Evolutionary conservation across 2,113 vertebrate species (phyloP), one percentile per base, ranked within the genome.

Genomic region (Tylochromis polylepis): DNA sequence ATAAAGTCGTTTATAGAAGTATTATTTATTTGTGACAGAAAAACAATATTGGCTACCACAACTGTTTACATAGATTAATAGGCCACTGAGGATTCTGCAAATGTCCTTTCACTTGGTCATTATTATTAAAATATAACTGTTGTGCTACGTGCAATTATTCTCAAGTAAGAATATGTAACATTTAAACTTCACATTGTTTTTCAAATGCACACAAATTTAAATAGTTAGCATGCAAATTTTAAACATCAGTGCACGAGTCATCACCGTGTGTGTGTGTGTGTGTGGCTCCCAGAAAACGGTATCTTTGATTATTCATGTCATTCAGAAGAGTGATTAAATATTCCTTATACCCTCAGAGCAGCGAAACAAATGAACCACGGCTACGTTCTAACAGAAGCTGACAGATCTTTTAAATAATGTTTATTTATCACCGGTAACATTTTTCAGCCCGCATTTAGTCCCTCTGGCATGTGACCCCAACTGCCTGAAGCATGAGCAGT

Each of bases 331-430:
- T 95, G 94, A 97, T 97, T 97, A 97, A 96, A 97, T 97, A 97
- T 96, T 97, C 95, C 88, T 95, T 88, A 67, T 93, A 92, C 95
- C 96, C 96, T 96, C 93, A 87, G 95, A 96, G 96, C 92, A 93
- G 91, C 70, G 90, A 93, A 95, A 94, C 95, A 95, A 96, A 95
- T 96, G 95, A 96, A 96, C 85, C 96, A 95, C 93, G 58, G 91
- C 92, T 53, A 79, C 67, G 87, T 93, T 87, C 94, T 97, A 97
- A 97, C 95, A 91, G 93, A 94, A 90, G 91, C 94, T 97, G 96
- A 97, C 96, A 96, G 92, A 94, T 95, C 96, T 96, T 96, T 96
- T 94, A 96, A 96, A 96, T 96, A 95, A 97, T 96, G 96, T 96
- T 97, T 97, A 96, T 97, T 96, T 97, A 96, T 96, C 95, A 93